phyloP scores from a whole-genome alignment of 2,888 invertebrate species.

The Xylota segnis region DNA sequence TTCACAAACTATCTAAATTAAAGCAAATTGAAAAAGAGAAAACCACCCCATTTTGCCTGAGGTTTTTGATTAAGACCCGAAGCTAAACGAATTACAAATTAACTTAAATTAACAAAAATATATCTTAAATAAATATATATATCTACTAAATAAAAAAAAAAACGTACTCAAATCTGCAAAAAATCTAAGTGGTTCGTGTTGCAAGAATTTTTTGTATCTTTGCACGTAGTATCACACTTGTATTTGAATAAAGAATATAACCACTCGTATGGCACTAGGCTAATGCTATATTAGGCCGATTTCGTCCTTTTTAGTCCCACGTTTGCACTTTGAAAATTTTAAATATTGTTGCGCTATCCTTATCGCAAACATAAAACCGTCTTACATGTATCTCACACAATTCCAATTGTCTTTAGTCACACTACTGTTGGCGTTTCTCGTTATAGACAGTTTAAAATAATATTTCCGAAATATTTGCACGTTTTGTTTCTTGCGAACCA shows the following conservation, averaged over 20 bases:
- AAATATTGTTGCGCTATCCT: slow-evolving; percentile 48
- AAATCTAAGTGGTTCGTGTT: neutral
- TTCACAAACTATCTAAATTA: slow-evolving; percentile 47
- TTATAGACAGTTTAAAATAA: neutral
- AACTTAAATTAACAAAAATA: slow-evolving; percentile 31
- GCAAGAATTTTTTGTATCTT: slow-evolving; percentile 4
- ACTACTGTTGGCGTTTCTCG: slow-evolving; percentile 31
- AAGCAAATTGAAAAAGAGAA: slow-evolving; percentile 55
- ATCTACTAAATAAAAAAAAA: neutral
- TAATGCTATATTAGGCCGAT: slow-evolving; percentile 57
- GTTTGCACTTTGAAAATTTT: slow-evolving; percentile 61
- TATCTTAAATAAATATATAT: neutral
- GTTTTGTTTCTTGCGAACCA: slow-evolving; percentile 33
- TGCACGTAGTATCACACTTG: slow-evolving; percentile 40
- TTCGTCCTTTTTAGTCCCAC: slow-evolving; percentile 73
- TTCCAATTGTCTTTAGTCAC: slow-evolving; percentile 3
- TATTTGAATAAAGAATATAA: neutral
- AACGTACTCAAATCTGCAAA: slow-evolving; percentile 39
- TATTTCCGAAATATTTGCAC: slow-evolving; percentile 44
- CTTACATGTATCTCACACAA: slow-evolving; percentile 36
- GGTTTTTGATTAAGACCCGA: slow-evolving; percentile 39
- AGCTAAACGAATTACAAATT: slow-evolving; percentile 8
- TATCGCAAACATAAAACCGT: slow-evolving; percentile 70
- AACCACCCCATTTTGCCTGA: slow-evolving; percentile 29
- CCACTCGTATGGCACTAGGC: slow-evolving; percentile 3